Evolutionary conservation across 1,140 invertebrate species (phyloP), one percentile per base, ranked within the genome.

Genomic region (Idris sp.): DNA sequence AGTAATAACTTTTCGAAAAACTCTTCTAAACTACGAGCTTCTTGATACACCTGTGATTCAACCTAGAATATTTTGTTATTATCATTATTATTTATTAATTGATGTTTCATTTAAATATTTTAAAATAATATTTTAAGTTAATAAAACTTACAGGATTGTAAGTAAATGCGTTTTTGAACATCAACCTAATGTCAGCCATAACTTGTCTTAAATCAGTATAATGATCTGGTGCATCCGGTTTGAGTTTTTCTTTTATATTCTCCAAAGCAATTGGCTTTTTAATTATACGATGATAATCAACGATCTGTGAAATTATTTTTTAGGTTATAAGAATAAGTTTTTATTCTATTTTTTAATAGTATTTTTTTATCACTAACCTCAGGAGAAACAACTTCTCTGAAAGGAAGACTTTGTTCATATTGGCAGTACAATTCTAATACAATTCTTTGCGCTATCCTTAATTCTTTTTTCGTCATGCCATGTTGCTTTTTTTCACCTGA

Each of bases 381-480:
- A 51, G 88, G 86, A 49, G 92, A 90, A 72, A 95, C 94, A 15
- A 94, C 90, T 87, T 96, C 94, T 80, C 96, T 91, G 85, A 97
- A 96, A 40, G 93, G 92, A 78, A 95, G 90, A 86, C 94, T 96
- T 74, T 91, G 91, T 82, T 96, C 94, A 79, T 94, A 95, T 84
- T 97, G 95, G 84, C 95, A 96, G 84, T 95, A 96, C 41, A 97
- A 88, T 86, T 97, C 95, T 74, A 97, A 89, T 36, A 96, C 91
- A 59, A 97, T 91, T 71, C 95, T 89, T 87, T 96, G 93, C 54
- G 94, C 91, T 43, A 96, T 90, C 86, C 92, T 91, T 44, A 91
- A 88, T 79, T 93, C 91, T 38, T 89, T 86, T 6, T 86, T 72
- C 43, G 86, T 89, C 53, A 94, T 87, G 38, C 89, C 86, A 11